phyloP scores from a whole-genome alignment of 2,888 invertebrate species.

The Harpalus rufipes region DNA sequence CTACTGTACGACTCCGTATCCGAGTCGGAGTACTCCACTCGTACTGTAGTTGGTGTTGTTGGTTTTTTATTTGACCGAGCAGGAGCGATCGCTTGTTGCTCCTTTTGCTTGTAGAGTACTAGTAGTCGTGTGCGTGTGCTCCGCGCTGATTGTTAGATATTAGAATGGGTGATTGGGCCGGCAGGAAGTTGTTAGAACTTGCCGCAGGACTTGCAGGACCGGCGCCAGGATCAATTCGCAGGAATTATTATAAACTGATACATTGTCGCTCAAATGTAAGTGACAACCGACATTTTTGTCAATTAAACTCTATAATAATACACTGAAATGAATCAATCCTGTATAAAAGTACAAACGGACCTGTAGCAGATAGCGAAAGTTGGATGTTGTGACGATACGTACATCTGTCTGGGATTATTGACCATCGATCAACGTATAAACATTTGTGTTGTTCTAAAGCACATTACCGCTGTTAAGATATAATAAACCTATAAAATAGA shows the following conservation, averaged over 20 bases:
- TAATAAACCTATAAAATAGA: too few species aligned
- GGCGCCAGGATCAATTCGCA: background rate
- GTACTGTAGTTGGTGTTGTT: conserved; percentile 9
- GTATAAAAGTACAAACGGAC: too few species aligned
- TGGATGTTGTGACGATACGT: too few species aligned
- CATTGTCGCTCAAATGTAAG: too few species aligned
- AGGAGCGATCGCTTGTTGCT: conserved; percentile 1
- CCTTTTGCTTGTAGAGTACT: conserved; percentile 4
- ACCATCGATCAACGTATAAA: too few species aligned
- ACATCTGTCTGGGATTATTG: too few species aligned
- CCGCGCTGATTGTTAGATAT: conserved; percentile 36
- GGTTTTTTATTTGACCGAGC: conserved; percentile 9
- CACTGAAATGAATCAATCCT: too few species aligned
- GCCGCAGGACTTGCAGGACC: conserved; percentile 43
- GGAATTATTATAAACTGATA: background rate
- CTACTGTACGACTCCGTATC: background rate
- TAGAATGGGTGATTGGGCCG: conserved; percentile 40
- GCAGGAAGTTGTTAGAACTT: conserved; percentile 50
- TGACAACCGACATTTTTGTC: too few species aligned
- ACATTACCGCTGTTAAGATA: too few species aligned
- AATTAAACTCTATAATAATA: background rate
- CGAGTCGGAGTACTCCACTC: too few species aligned
- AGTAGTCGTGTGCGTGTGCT: conserved; percentile 18
- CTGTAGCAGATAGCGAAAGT: too few species aligned
- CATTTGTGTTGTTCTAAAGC: too few species aligned